Evolutionary conservation across 2,797 vertebrate species (phyloP).

Genomic region (Falco naumanni): DNA sequence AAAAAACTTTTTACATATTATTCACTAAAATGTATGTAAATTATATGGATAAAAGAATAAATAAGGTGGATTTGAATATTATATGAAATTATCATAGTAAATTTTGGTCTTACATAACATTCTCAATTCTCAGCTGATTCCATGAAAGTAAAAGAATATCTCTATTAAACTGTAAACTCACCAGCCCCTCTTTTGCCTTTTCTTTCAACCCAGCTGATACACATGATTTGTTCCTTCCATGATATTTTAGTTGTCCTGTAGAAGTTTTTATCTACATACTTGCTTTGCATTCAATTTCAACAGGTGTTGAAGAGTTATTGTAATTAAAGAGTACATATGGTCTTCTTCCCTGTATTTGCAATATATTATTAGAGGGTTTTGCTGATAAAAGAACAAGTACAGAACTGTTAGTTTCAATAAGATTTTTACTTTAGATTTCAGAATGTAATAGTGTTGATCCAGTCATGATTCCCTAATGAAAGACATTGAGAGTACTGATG

Average conservation of each 20-base stretch:
- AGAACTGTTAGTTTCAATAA: not conserved
- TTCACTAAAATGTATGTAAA: not conserved
- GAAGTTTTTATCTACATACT: not conserved
- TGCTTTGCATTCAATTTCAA: not conserved
- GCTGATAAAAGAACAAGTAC: not conserved
- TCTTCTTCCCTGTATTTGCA: not conserved
- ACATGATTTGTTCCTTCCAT: not conserved
- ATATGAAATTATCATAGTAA: not conserved
- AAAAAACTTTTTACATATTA: not conserved
- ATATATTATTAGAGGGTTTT: not conserved
- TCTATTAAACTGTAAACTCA: not conserved
- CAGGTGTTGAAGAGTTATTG: not conserved
- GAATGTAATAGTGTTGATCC: not conserved
- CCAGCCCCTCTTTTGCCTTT: not conserved
- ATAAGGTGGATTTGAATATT: not conserved
- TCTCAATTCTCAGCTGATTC: not conserved
- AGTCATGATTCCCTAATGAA: not conserved
- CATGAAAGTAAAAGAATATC: not conserved
- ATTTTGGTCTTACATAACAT: not conserved
- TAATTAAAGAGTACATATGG: not conserved
- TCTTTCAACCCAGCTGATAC: not conserved
- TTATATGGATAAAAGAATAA: not conserved
- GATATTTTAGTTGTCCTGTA: not conserved
- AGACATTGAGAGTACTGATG: not conserved
- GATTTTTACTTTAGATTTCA: not conserved